Conservation (phyloP, 2,888 invertebrate species). For the Apocheima hispidaria region DNA sequence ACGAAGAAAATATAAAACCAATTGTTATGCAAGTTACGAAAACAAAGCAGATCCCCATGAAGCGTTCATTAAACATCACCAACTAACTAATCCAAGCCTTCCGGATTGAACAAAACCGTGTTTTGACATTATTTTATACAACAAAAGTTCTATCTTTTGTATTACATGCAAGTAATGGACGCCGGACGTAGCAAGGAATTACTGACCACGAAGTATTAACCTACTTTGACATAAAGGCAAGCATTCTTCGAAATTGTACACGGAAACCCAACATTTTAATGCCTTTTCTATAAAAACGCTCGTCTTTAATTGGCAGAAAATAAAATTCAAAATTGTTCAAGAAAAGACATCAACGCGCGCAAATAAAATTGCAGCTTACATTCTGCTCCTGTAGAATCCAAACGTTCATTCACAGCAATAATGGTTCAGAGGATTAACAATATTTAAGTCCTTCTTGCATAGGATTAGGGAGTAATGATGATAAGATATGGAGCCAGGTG, state of each 20-base stretch:
- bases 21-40: constrained; percentile 31
- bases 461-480: constrained; percentile 73
- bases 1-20: neutral
- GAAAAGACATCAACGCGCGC: constrained; percentile 29
- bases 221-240: constrained; percentile 48
- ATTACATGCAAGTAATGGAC: constrained; percentile 72
- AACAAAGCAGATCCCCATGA: constrained; percentile 21
- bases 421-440: constrained; percentile 68
- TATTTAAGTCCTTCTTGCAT: constrained; percentile 64
- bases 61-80: constrained; percentile 19
- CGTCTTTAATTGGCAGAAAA: neutral
- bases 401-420: constrained; percentile 57
- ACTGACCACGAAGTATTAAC: constrained; percentile 47
- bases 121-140: constrained; percentile 65
- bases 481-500: constrained; percentile 67
- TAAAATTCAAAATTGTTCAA: constrained; percentile 23
- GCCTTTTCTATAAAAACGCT: neutral
- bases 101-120: constrained; percentile 71
- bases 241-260: constrained; percentile 52
- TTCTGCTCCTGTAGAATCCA: constrained; percentile 45
- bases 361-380: constrained; percentile 1
- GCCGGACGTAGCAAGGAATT: constrained; percentile 70
- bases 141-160: constrained; percentile 54
- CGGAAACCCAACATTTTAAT: neutral
- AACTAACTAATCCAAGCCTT: constrained; percentile 59